A percentile compares a stretch with the other conserved stretches of the same genome.
phyloP scores from a whole-genome alignment of 1,140 invertebrate genomes.

The Pantala flavescens region DNA sequence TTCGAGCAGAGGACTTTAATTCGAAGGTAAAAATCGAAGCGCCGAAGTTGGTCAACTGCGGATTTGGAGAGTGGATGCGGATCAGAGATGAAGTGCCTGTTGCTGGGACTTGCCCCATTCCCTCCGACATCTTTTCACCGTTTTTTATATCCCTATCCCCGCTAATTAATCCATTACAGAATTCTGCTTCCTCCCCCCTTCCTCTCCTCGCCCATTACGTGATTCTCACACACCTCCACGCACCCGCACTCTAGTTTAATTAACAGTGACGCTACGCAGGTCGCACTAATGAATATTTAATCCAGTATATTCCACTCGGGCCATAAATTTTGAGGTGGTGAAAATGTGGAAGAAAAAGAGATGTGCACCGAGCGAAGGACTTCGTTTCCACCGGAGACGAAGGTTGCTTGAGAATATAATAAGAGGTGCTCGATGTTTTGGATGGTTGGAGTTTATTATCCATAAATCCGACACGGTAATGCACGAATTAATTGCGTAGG shows the following conservation, averaged over 20 bases:
- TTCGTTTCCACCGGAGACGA: too few relatives aligned
- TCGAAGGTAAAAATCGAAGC: too few relatives aligned
- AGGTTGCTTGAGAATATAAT: too few relatives aligned
- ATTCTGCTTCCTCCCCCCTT: neutral
- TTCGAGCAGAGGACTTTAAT: too few relatives aligned
- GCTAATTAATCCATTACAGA: neutral
- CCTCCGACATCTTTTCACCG: neutral
- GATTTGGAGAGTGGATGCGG: too few relatives aligned
- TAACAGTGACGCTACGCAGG: neutral
- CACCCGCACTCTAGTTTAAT: neutral
- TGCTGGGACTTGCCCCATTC: neutral
- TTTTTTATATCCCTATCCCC: neutral
- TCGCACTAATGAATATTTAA: conserved; percentile 10
- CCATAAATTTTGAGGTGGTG: neutral
- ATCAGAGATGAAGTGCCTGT: too few relatives aligned
- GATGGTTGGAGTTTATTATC: too few relatives aligned
- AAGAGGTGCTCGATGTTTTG: too few relatives aligned
- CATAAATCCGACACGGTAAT: too few relatives aligned
- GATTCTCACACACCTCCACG: neutral
- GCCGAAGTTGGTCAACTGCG: too few relatives aligned
- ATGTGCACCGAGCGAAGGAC: neutral
- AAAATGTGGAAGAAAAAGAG: neutral
- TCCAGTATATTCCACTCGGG: neutral
- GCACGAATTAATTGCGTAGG: too few relatives aligned
- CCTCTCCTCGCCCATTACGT: neutral